Evolutionary conservation across 2,797 vertebrate genomes (phyloP).

Genomic region (Aldrovandia affinis): DNA sequence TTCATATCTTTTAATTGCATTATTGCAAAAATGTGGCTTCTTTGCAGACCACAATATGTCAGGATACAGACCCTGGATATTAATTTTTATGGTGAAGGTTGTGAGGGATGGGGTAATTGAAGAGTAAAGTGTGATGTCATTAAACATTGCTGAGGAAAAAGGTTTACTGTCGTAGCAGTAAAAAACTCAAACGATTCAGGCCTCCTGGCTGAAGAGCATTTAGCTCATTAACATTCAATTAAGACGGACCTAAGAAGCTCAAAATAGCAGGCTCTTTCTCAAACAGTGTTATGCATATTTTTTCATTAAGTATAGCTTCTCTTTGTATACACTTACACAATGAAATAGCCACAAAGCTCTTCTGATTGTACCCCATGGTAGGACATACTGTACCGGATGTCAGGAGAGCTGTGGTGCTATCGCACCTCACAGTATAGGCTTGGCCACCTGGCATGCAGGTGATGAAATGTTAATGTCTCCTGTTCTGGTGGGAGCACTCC

Average conservation of each 20-base stretch:
- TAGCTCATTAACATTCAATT: not conserved
- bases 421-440: no score
- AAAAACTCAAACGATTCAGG: not conserved
- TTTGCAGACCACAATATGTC: not conserved
- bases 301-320: not conserved
- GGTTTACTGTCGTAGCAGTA: not conserved
- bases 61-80: not conserved
- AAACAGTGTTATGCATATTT: not conserved
- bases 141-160: not conserved
- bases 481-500: not conserved
- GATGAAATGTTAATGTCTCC: slow-evolving; percentile 36
- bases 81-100: not conserved
- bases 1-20: no score
- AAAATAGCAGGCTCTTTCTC: not conserved
- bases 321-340: not conserved
- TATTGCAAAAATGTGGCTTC: no score
- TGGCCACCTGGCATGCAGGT: not conserved
- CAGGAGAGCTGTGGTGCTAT: not conserved
- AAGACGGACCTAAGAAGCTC: not conserved
- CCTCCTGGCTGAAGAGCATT: no score
- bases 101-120: not conserved
- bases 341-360: not conserved
- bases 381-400: no score
- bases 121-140: not conserved
- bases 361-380: not conserved